Evolutionary conservation across 2,797 vertebrate genomes (phyloP).

Genomic region (Hirundo rustica): DNA sequence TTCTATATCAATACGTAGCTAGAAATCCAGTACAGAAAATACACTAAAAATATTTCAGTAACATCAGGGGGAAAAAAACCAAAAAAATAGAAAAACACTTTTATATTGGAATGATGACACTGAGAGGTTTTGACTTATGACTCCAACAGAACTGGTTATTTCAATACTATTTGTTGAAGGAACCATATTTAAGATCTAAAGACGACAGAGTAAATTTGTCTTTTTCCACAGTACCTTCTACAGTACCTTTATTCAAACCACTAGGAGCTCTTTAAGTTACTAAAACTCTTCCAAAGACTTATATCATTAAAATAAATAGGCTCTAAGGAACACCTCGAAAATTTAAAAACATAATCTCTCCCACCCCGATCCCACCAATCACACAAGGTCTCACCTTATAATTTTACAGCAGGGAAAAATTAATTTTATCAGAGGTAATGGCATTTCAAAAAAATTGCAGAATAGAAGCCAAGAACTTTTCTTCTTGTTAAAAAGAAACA

Average conservation of each 20-base stretch:
- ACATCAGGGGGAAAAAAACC: background rate
- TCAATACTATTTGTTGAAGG: background rate
- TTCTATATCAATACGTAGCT: background rate
- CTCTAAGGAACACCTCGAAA: background rate
- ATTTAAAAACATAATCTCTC: background rate
- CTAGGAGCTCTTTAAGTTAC: background rate
- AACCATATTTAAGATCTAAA: background rate
- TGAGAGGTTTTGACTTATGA: background rate
- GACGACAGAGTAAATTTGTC: background rate
- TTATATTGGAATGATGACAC: background rate
- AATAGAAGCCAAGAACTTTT: background rate
- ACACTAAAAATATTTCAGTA: background rate
- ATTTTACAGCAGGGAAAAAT: background rate
- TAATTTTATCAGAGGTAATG: background rate
- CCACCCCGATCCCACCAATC: accelerated
- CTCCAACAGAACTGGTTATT: background rate
- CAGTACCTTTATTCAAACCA: background rate
- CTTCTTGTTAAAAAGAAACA: background rate
- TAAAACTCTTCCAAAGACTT: background rate
- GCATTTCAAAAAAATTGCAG: background rate
- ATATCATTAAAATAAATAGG: background rate
- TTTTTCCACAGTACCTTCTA: background rate
- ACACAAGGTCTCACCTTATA: background rate
- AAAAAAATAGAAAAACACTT: background rate
- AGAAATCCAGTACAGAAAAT: background rate